phyloP scores from a whole-genome alignment of 2,888 invertebrate genomes.

The Diarsia mendica region DNA sequence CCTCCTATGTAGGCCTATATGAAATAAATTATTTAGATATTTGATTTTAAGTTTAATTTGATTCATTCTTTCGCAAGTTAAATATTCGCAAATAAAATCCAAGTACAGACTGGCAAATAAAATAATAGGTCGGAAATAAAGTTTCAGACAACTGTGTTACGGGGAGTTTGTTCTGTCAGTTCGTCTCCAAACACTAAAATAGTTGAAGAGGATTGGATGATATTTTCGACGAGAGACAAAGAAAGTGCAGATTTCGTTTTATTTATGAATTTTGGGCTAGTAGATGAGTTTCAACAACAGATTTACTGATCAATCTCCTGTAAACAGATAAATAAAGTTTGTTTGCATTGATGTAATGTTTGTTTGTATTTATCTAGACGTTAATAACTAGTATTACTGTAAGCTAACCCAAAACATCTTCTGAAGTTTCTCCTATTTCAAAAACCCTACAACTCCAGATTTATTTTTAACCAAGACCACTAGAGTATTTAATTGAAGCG shows the following conservation, averaged over 20 bases:
- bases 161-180: not conserved
- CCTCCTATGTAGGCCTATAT: too few relatives aligned
- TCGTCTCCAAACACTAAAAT: not conserved
- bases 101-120: not conserved
- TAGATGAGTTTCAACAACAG: not conserved
- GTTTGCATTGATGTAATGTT: not conserved
- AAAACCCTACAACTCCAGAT: not conserved
- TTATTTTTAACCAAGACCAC: not conserved
- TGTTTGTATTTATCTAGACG: not conserved
- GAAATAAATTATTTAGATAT: too few relatives aligned
- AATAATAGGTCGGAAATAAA: not conserved
- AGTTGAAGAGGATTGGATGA: not conserved
- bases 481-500: slow-evolving; percentile 27
- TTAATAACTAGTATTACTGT: not conserved
- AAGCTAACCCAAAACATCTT: not conserved
- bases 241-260: not conserved
- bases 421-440: not conserved
- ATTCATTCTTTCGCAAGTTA: too few relatives aligned
- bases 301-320: not conserved
- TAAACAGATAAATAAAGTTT: not conserved
- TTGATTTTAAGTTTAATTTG: too few relatives aligned
- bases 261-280: not conserved
- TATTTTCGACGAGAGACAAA: not conserved
- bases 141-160: not conserved
- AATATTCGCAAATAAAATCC: not conserved